Base-by-base conservation (phyloP, 2,797 vertebrate genomes). In the Syngnathus rostellatus region DNA sequence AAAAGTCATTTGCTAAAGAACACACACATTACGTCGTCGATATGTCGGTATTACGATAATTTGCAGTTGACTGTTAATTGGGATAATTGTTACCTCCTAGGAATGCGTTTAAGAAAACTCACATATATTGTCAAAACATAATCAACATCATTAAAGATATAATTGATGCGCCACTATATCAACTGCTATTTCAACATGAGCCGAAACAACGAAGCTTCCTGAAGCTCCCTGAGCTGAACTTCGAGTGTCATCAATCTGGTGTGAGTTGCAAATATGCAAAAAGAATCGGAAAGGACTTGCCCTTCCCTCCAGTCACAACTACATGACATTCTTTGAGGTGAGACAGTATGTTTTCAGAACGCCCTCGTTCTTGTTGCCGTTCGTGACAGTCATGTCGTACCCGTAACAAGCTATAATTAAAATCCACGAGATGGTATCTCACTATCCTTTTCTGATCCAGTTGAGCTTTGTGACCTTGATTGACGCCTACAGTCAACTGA, bases 271-370 rank as follows among this genome's bases (percentile, higher is more conserved):
- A 48, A 50, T 31, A 63, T n/a, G 45, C 45, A 10, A 9, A 25
- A 50, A 45, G 62, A 63, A 63, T 63, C 31, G 50, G 8, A 63
- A 46, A 31, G 2, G 62, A 63, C 62, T 63, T 31, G 45, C 25
- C 43, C 45, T 63, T 37, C n/a, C n/a, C n/a, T n/a, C n/a, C n/a
- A n/a, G n/a, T n/a, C n/a, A n/a, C n/a, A n/a, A n/a, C n/a, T n/a
- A n/a, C n/a, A n/a, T n/a, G n/a, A n/a, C n/a, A n/a, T n/a, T n/a
- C n/a, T n/a, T n/a, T n/a, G n/a, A n/a, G n/a, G n/a, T n/a, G n/a
- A n/a, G n/a, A n/a, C n/a, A n/a, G n/a, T n/a, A n/a, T n/a, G n/a
- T n/a, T n/a, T n/a, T n/a, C n/a, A n/a, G n/a, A n/a, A n/a, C n/a
- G n/a, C 62, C 25, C 7, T 7, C 2, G 21, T 70, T n/a, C 55